Base-by-base conservation (phyloP, 2,888 invertebrate genomes). In the Tupiocoris notatus region DNA sequence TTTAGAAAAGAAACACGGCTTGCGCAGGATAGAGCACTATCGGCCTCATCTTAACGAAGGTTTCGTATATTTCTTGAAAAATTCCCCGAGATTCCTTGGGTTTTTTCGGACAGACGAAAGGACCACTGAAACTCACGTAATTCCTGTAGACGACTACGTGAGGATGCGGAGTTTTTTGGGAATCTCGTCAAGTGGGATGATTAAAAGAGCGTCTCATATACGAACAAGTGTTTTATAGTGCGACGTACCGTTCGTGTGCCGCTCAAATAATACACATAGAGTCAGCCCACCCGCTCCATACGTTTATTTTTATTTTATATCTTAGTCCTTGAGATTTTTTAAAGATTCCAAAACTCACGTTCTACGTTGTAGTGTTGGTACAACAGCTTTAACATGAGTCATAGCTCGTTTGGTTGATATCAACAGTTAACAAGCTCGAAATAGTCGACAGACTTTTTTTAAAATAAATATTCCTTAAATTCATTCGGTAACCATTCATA, bases 41-140 rank as follows among this genome's bases (percentile, higher is more conserved):
- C 65, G 25, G 65, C 23, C 25, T 39, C 25, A 65, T 65, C 65
- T 65, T 25, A 65, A 65, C 65, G 65, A 65, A 65, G 65, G 65
- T 65, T 65, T 24, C 65, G 65, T 39, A 7, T 39, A 39, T 39
- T 39, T 39, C 12, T 39, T 39, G 3, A 12, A 39, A 39, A 39
- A 39, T 7, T 39, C 39, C 39, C 39, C 39, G 39, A 39, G 39
- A 12, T 7, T 39, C 12, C 39, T 12, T 39, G 6, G 39, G 39
- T 39, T 39, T n/a, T 39, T 39, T 39, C 39, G 39, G 39, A 12
- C 3, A 12, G 39, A 39, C 39, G 39, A 39, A 39, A 39, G 39
- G 39, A 39, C 39, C 39, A 12, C 6, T 12, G n/a, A 39, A 12
- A 39, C 39, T 39, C 39, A 39, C 39, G 39, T 39, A 39, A n/a